These are phyloP conservation scores for Galerucella calmariensis DNA, from an alignment of 2,888 invertebrate species.

Conservation along the genomic window DNA sequence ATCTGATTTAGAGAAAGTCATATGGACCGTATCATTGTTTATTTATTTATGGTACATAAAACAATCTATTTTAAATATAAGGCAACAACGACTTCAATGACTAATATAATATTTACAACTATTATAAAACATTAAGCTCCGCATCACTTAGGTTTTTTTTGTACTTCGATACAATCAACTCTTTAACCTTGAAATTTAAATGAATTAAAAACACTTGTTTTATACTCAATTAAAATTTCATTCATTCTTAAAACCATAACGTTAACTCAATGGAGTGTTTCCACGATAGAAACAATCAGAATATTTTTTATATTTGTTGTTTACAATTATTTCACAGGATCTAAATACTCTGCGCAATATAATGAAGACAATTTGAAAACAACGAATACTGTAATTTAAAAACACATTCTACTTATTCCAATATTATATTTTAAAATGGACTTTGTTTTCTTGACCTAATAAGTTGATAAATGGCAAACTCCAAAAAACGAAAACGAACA, in stretches of 20 bases:
- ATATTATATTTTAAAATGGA: too few species aligned
- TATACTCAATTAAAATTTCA: conserved; percentile 6
- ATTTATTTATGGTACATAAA: too few species aligned
- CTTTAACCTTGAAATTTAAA: conserved; percentile 6
- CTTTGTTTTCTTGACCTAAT: too few species aligned
- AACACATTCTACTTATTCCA: too few species aligned
- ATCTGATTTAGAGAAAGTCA: too few species aligned
- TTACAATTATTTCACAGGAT: background rate
- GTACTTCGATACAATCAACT: background rate
- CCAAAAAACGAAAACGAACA: too few species aligned
- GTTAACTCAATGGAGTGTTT: background rate
- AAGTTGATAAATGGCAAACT: too few species aligned
- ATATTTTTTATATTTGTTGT: background rate
- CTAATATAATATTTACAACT: background rate
- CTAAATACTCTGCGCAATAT: too few species aligned
- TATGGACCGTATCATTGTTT: too few species aligned
- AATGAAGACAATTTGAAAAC: too few species aligned
- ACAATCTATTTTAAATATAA: background rate
- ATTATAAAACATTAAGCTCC: background rate
- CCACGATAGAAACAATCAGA: background rate
- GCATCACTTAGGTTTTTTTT: background rate
- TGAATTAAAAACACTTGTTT: conserved; percentile 5
- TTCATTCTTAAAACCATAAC: background rate
- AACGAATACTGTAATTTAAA: too few species aligned
- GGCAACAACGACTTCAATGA: background rate